Percentiles rank a stretch among this genome's conserved stretches.
phyloP scores from a whole-genome alignment of 2,113 vertebrate genomes.

The Crotalus horridus region DNA sequence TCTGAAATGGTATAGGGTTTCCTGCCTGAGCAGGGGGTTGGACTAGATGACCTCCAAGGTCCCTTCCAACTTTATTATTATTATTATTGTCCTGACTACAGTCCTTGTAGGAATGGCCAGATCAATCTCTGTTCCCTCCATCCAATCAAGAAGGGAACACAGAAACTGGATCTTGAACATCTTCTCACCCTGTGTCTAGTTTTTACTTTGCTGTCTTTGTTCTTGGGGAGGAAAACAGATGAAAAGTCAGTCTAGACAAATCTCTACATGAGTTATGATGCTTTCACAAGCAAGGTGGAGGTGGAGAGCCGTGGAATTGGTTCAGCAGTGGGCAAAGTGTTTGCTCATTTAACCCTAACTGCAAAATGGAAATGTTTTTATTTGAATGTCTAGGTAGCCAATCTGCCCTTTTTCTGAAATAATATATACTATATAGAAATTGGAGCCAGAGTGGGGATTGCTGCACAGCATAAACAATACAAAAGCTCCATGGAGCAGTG shows the following conservation, averaged over 20 bases:
- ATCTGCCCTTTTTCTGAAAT: background rate
- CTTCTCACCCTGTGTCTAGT: background rate
- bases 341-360: background rate
- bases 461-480: background rate
- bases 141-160: background rate
- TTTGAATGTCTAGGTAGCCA: background rate
- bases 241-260: background rate
- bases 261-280: background rate
- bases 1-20: too few species aligned
- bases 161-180: background rate
- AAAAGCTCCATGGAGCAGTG: background rate
- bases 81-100: background rate
- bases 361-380: background rate
- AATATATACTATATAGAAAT: background rate
- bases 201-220: background rate
- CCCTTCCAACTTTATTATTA: too few species aligned
- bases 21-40: too few species aligned
- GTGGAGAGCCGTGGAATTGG: background rate
- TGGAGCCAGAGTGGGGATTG: background rate
- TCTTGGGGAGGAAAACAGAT: background rate
- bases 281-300: background rate
- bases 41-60: too few species aligned
- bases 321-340: background rate
- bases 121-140: background rate
- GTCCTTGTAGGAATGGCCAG: background rate